Evolutionary conservation across 2,113 vertebrate species (phyloP).

Genomic region (Henicopernis longicauda): DNA sequence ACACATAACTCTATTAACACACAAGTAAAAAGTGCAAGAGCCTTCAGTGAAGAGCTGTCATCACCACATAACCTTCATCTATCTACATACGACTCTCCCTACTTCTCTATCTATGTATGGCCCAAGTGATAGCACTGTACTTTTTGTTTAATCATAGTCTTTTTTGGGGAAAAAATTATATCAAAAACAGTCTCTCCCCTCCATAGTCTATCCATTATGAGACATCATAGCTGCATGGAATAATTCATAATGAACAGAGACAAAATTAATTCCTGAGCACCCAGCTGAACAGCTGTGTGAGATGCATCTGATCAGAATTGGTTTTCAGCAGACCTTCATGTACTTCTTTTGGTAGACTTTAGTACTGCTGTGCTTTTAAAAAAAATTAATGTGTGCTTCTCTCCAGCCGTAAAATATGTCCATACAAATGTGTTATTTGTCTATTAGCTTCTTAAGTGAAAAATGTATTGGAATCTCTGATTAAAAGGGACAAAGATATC

Average conservation of each 20-base stretch:
- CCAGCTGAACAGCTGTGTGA: neutral
- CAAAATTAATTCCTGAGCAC: neutral
- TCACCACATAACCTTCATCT: neutral
- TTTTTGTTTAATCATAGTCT: neutral
- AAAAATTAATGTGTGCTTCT: neutral
- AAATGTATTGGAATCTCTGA: neutral
- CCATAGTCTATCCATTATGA: neutral
- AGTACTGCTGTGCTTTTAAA: neutral
- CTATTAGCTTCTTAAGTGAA: conserved; percentile 6
- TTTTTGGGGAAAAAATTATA: accelerated
- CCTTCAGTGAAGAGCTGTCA: neutral
- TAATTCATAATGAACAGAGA: neutral
- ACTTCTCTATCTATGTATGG: neutral
- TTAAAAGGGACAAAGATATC: neutral
- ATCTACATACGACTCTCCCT: neutral
- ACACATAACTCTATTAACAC: neutral
- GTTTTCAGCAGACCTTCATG: neutral
- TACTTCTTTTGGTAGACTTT: neutral
- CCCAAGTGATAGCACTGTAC: neutral
- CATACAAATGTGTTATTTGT: neutral
- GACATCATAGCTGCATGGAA: neutral
- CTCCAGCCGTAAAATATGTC: neutral
- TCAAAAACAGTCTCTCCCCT: neutral
- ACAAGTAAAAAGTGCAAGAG: neutral
- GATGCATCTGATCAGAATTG: neutral